Evolutionary conservation across 2,113 vertebrate species (phyloP).

Genomic region (Macrotis lagotis): DNA sequence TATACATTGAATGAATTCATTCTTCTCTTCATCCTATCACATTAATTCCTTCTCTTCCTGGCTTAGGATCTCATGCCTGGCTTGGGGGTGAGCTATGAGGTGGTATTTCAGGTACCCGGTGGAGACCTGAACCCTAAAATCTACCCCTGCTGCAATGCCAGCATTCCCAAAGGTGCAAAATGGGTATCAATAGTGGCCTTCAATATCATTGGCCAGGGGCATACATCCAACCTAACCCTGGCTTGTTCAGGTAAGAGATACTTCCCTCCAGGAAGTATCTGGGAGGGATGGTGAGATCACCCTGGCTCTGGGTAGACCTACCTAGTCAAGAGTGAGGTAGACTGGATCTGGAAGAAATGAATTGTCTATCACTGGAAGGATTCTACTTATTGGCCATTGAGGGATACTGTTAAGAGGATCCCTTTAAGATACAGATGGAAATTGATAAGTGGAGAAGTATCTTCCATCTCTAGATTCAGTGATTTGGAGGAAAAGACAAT

Average conservation of each 20-base stretch:
- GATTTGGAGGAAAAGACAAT: not conserved
- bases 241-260: slow-evolving; percentile 68
- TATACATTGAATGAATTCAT: not conserved
- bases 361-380: not conserved
- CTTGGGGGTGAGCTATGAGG: slow-evolving; percentile 58
- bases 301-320: not conserved
- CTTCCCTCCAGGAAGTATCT: not conserved
- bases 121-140: not conserved
- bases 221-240: slow-evolving; percentile 64
- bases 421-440: not conserved
- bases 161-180: not conserved
- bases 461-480: not conserved
- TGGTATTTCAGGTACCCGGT: slow-evolving; percentile 28
- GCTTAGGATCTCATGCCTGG: slow-evolving; percentile 31
- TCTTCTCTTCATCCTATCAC: not conserved
- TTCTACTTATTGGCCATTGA: not conserved
- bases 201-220: not conserved
- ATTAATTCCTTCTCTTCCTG: not conserved
- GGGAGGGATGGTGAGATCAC: too few species aligned
- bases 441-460: not conserved
- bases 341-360: not conserved
- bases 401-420: not conserved
- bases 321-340: not conserved
- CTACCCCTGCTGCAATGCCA: slow-evolving; percentile 41
- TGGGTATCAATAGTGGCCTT: slow-evolving; percentile 29